Evolutionary conservation across 2,113 vertebrate genomes (phyloP).

Genomic region (Lophura nycthemera): DNA sequence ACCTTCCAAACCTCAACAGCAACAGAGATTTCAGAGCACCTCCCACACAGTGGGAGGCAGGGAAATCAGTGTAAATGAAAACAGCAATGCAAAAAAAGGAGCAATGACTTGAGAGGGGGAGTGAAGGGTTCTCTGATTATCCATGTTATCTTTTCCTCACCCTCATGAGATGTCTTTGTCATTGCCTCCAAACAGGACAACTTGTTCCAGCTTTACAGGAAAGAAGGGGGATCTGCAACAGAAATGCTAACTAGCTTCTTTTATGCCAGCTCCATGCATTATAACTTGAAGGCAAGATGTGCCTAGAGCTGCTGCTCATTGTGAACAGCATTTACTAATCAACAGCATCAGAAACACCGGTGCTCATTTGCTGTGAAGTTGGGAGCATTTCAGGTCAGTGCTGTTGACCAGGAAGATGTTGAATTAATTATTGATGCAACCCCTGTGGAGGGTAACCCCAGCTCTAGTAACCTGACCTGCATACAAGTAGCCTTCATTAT

Average conservation of each 20-base stretch:
- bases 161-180: background rate
- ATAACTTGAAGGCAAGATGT: background rate
- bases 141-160: background rate
- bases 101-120: accelerated
- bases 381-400: background rate
- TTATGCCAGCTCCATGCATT: background rate
- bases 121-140: background rate
- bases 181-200: background rate
- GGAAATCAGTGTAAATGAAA: background rate
- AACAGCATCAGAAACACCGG: background rate
- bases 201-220: background rate
- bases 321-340: background rate
- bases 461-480: background rate
- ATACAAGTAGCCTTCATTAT: background rate
- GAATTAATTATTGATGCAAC: background rate
- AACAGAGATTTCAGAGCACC: background rate
- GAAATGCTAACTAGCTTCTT: background rate
- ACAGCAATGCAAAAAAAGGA: background rate
- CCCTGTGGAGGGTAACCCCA: background rate
- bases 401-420: background rate
- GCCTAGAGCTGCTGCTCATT: background rate
- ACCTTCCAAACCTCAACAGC: background rate
- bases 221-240: background rate
- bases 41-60: background rate
- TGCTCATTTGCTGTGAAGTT: background rate